Base-by-base conservation (phyloP, 1,140 invertebrate genomes). In the Ganaspis sp. region DNA sequence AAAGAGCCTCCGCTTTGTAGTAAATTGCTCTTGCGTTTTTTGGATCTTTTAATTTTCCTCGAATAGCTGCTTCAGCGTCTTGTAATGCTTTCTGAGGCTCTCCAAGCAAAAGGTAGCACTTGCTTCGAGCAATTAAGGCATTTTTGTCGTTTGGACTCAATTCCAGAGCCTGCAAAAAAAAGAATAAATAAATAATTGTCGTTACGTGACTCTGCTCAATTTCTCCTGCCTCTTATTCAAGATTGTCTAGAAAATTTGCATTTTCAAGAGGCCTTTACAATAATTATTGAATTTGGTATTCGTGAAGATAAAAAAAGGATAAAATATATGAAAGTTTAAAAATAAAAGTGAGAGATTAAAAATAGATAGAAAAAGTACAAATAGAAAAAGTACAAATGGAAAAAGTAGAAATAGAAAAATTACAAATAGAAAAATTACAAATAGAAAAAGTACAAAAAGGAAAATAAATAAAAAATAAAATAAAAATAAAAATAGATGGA, bases 1-100 rank as follows among this genome's bases (percentile, higher is more conserved):
- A 99, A 12, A 98, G 91, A 0, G 97, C 94, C 92, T 99, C 98
- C 0, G 97, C 98, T 92, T 98, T 98, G 86, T 97, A 96, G 84
- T 95, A 96, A 49, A 98, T 93, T n/a, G 96, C 96, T 88, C 94
- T 95, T 0, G 97, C 95, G 85, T 95, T 96, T 54, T 93, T 94
- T 64, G 95, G 94, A 78, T 98, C 96, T 70, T 95, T 92, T 49
- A 93, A 72, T 73, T 86, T 88, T 17, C 85, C 83, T 72, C 82
- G 91, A 0, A 98, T 88, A 0, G 96, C 96, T 0, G 93, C 92
- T 86, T 98, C 96, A 0, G 97, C 96, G 87, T 99, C 98, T 77
- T 94, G 91, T 5, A 98, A 89, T 0, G 97, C 97, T 84, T 95
- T 94, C 21, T 94, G 93, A 0, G 97, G 94, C 85, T 98, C 94